Evolutionary conservation across 2,113 vertebrate genomes (phyloP).

Genomic region (Coracopsis vasa): DNA sequence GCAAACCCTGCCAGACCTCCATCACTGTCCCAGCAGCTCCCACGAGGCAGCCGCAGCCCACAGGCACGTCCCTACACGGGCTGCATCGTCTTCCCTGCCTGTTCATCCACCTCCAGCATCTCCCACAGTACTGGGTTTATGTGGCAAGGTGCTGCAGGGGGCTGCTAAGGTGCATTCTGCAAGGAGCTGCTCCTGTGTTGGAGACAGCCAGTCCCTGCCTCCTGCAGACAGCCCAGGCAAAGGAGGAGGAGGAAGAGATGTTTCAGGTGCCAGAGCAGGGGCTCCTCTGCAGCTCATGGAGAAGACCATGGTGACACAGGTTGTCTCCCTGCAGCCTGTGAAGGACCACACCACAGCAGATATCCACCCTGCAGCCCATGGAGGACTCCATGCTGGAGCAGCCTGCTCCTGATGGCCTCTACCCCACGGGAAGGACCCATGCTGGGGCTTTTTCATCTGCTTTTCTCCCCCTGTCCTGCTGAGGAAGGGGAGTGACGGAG

Average conservation of each 20-base stretch:
- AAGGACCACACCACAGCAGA: neutral
- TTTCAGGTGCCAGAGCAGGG: neutral
- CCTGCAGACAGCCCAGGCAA: neutral
- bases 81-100: neutral
- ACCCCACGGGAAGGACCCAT: neutral
- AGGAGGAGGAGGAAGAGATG: neutral
- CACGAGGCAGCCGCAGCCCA: neutral
- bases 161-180: neutral
- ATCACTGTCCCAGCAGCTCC: neutral
- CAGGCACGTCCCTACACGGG: neutral
- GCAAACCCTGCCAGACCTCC: neutral
- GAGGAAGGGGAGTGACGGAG: neutral
- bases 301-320: neutral
- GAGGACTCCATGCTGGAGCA: neutral
- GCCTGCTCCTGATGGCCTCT: neutral
- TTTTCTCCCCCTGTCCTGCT: neutral
- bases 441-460: neutral
- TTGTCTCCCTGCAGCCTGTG: neutral
- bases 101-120: neutral
- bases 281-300: neutral
- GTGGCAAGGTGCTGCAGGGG: fast-evolving
- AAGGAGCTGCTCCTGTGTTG: neutral
- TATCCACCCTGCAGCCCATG: neutral
- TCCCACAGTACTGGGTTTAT: neutral
- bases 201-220: neutral